A percentile compares a stretch with the other conserved stretches of the same genome.
phyloP scores from a whole-genome alignment of 37 sponge, comb jelly and placozoan genomes.

The Chondrilla cf. caribensis region DNA sequence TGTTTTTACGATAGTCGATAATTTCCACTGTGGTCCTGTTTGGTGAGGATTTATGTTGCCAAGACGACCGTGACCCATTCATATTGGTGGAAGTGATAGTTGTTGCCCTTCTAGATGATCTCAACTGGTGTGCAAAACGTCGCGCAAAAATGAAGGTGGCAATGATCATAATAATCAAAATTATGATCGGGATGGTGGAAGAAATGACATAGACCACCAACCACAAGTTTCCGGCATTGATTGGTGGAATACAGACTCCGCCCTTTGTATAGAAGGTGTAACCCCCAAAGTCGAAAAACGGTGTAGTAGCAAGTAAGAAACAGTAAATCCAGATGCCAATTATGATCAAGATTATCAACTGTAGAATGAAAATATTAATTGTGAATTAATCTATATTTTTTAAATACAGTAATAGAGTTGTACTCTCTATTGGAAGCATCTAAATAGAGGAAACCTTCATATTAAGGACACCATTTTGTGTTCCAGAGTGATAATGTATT shows the following conservation, averaged over 20 bases:
- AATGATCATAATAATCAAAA: background rate
- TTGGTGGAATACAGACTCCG: background rate
- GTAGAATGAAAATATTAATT: background rate
- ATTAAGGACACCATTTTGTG: no score
- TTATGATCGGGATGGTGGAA: background rate
- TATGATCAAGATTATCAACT: background rate
- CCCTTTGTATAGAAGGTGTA: slow-evolving; percentile 16
- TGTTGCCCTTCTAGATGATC: background rate
- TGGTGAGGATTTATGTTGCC: background rate
- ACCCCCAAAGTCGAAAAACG: background rate
- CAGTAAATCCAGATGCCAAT: slow-evolving; percentile 4
- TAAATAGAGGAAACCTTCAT: no score
- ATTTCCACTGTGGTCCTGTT: slow-evolving; percentile 7
- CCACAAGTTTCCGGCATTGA: background rate
- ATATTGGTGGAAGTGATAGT: background rate
- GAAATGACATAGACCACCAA: background rate
- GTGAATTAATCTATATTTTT: no score
- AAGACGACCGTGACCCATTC: background rate
- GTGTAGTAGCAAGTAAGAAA: background rate
- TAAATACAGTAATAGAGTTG: no score
- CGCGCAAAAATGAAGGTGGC: background rate
- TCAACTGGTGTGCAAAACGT: slow-evolving; percentile 3
- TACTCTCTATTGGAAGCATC: no score
- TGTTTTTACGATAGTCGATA: background rate
- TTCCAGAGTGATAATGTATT: no score